A percentile compares a stretch with the other conserved stretches of the same genome.
Evolutionary conservation across 2,113 vertebrate species (phyloP).

Genomic region (Hippocampus mohnikei): DNA sequence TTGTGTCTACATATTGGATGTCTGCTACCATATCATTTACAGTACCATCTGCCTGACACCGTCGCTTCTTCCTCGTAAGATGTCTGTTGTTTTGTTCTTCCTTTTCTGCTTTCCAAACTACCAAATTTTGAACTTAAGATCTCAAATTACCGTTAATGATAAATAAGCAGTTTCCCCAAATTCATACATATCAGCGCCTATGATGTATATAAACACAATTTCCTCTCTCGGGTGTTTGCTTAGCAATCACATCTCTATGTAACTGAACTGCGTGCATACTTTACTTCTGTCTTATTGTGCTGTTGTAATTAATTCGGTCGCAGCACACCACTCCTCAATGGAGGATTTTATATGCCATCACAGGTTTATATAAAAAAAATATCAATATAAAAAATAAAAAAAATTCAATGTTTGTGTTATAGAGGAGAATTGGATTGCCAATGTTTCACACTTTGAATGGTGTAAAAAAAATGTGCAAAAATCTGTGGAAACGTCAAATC

Average conservation of each 20-base stretch:
- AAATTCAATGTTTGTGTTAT: conserved; percentile 65
- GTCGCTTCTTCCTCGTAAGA: conserved; percentile 9
- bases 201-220: conserved; percentile 63
- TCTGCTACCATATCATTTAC: conserved; percentile 32
- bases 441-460: conserved; percentile 52
- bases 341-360: conserved; percentile 69
- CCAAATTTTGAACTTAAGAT: conserved; percentile 37
- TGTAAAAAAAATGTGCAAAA: conserved; percentile 53
- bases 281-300: conserved; percentile 51
- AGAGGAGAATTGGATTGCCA: conserved; percentile 41
- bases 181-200: conserved; percentile 47
- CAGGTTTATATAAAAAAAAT: conserved; percentile 63
- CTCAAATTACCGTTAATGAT: conserved; percentile 7
- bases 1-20: conserved; percentile 20
- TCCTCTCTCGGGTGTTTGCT: conserved; percentile 40
- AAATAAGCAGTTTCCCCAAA: conserved; percentile 46
- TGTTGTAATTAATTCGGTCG: conserved; percentile 43
- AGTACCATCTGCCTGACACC: conserved; percentile 8
- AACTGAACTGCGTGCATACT: conserved; percentile 47
- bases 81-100: conserved; percentile 22
- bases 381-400: conserved; percentile 39
- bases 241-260: conserved; percentile 46
- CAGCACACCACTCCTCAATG: conserved; percentile 49
- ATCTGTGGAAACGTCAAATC: conserved; percentile 50
- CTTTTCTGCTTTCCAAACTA: conserved; percentile 34